Percentiles rank a stretch among this genome's conserved stretches.
phyloP scores from a whole-genome alignment of 2,113 vertebrate species.

The Himantopus leucocephalus region DNA sequence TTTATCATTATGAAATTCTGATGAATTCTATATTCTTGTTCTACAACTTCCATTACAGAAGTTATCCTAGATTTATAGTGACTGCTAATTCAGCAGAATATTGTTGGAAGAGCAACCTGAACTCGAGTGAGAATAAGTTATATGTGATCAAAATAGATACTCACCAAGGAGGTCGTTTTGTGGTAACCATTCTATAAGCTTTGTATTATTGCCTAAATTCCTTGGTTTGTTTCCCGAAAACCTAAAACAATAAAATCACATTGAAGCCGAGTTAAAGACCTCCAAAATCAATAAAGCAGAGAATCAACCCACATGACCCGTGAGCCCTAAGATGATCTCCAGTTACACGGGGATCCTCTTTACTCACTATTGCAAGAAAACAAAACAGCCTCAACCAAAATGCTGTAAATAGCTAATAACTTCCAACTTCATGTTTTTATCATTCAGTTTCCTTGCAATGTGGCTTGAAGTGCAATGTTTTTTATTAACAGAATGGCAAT shows the following conservation, averaged over 20 bases:
- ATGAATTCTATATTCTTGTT: not conserved
- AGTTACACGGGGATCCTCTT: not conserved
- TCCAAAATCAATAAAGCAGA: not conserved
- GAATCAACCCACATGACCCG: not conserved
- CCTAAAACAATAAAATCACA: conserved; percentile 67
- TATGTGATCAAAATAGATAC: not conserved
- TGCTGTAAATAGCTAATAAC: not conserved
- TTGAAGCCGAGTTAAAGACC: not conserved
- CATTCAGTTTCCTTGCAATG: not conserved
- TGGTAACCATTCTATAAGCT: conserved; percentile 96
- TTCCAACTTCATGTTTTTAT: not conserved
- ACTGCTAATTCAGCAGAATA: not conserved
- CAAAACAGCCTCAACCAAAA: not conserved
- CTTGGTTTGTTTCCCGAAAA: conserved; percentile 92
- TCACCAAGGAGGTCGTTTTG: conserved; percentile 96
- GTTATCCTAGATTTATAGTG: not conserved
- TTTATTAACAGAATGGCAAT: not conserved
- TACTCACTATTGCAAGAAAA: not conserved
- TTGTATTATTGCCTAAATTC: conserved; percentile 96
- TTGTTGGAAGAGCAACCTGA: not conserved
- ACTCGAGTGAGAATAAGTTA: not conserved
- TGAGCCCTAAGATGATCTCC: not conserved
- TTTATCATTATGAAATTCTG: not conserved
- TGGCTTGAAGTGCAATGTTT: not conserved
- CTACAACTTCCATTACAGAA: not conserved